Evolutionary conservation across 2,888 invertebrate genomes (phyloP), one percentile per base, ranked within the genome.

Genomic region (Hydroisotoma schaefferi): DNA sequence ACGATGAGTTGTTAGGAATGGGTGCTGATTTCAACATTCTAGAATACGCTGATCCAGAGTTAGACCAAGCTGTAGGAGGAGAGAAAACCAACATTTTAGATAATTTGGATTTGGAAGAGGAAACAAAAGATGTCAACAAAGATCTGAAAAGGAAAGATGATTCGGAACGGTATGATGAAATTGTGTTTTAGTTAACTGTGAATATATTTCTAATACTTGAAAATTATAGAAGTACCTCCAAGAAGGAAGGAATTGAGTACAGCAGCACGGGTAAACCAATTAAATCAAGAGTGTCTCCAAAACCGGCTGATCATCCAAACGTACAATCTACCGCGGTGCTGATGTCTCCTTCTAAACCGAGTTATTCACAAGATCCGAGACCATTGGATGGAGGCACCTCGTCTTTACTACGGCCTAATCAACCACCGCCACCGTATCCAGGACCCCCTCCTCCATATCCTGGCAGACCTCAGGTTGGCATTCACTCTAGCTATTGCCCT

Each of bases 11-110:
- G 43, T 80, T 92, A 26, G 82, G 83, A 79, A 89, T 93, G 82
- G 93, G 92, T 4, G 87, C 90, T 63, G 94, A 94, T 80, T 95
- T 95, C 78, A 94, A 95, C 77, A 93, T 95, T 74, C 79, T 95
- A 67, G 93, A 94, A 77, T 95, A 94, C 77, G 94, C 93, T 0
- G 94, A 95, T 81, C 92, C 94, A 0, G 94, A 94, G 78, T 79
- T 94, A 55, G 92, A 91, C 70, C 85, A 86, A 63, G 82, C 89
- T 71, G 82, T 86, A 65, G 86, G 86, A 60, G 87, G 87, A 1
- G 85, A 85, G 65, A 87, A 88, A 74, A 90, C 90, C 33, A 91
- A 90, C 75, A 88, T 94, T 70, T 82, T 94, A 56, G 91, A 92
- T 75, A 86, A 87, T 60, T 80, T 92, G 54, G 92, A 92, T 76